Conservation (phyloP, 23 tunicate species). For the Botrylloides violaceus region DNA sequence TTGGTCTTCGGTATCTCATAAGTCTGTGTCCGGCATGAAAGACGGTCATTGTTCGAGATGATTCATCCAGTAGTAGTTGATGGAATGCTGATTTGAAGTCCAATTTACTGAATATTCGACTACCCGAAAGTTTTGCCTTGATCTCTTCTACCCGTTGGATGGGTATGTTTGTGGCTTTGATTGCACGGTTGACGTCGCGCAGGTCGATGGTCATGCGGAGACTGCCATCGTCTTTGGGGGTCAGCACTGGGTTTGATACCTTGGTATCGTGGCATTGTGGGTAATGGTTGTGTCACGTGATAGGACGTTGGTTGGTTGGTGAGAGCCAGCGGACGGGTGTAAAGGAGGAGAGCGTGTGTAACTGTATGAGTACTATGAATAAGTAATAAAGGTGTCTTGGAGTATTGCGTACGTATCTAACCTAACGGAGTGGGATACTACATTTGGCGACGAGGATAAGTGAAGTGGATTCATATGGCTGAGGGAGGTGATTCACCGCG, state of each 20-base stretch:
- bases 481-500: too few relatives aligned
- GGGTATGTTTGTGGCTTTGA: not conserved
- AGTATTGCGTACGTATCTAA: too few relatives aligned
- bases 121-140: not conserved
- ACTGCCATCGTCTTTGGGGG: not conserved
- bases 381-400: too few relatives aligned
- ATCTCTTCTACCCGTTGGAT: not conserved
- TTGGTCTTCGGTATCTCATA: not conserved
- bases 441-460: too few relatives aligned
- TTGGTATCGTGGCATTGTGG: not conserved
- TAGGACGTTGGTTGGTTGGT: too few relatives aligned
- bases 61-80: not conserved
- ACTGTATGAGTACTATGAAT: too few relatives aligned
- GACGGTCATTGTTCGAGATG: not conserved
- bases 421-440: too few relatives aligned
- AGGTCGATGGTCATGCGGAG: not conserved
- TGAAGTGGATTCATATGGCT: too few relatives aligned
- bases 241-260: not conserved
- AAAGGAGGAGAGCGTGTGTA: too few relatives aligned
- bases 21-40: not conserved
- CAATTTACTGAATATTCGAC: not conserved
- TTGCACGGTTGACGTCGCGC: not conserved
- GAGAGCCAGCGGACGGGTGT: too few relatives aligned
- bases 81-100: not conserved
- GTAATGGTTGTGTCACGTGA: too few relatives aligned